These are phyloP conservation scores for Cynoglossus semilaevis DNA, from an alignment of 2,113 vertebrate species.

Conservation along the genomic window DNA sequence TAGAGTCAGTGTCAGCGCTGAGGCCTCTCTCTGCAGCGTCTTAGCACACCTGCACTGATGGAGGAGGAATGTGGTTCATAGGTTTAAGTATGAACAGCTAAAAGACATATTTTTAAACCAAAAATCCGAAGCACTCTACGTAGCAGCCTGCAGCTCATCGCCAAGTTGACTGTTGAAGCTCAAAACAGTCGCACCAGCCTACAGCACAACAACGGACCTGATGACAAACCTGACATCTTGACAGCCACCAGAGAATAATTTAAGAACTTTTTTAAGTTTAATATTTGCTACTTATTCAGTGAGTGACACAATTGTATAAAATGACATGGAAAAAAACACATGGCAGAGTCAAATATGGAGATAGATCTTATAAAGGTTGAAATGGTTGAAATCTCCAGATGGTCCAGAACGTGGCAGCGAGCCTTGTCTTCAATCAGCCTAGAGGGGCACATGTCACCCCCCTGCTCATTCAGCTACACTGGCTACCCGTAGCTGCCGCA, in stretches of 20 bases:
- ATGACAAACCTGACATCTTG: constrained; percentile 25
- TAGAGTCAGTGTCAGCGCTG: constrained; percentile 20
- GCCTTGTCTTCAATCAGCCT: too few species aligned
- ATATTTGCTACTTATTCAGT: too few species aligned
- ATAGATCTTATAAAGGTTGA: too few species aligned
- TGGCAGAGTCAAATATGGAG: too few species aligned
- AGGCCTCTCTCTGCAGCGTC: constrained; percentile 12
- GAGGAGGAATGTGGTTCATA: background rate
- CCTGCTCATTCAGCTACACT: too few species aligned
- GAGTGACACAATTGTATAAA: too few species aligned
- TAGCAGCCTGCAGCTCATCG: background rate
- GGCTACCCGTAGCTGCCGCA: too few species aligned
- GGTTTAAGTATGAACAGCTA: background rate
- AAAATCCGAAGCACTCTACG: background rate
- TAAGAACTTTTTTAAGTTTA: background rate
- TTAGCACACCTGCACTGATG: constrained; percentile 31
- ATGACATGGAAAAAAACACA: too few species aligned
- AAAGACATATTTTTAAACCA: background rate
- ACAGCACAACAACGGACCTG: constrained; percentile 14
- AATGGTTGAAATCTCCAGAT: too few species aligned
- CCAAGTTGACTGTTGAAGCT: constrained; percentile 28
- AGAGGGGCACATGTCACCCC: too few species aligned
- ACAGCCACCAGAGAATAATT: background rate
- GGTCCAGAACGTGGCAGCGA: too few species aligned
- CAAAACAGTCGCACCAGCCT: constrained; percentile 19